Evolutionary conservation across 1,140 invertebrate genomes (phyloP), one percentile per base, ranked within the genome.

Genomic region (Drosophila rufa): DNA sequence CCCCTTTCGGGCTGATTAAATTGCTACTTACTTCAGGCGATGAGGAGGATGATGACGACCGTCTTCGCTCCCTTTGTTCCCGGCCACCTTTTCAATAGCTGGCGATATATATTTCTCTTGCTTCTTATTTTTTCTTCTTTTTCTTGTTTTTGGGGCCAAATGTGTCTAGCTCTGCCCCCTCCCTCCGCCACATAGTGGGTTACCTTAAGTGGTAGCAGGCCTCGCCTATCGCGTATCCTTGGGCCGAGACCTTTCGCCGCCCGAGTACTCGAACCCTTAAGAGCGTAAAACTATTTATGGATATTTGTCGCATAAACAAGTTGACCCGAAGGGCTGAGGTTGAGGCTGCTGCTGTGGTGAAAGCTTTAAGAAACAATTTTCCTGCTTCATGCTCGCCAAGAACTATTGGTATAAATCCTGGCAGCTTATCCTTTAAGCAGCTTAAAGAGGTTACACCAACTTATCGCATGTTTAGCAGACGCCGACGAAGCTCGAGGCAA

Each of bases 201-300:
- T 85, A 82, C 82, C 82, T 85, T 82, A 79, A 79, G 79, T 86
- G 80, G 66, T 33, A 12, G 74, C 60, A 66, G 73, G 56, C 56
- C 56, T 66, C 53, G 75, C 75, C 48, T 75, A 57, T 51, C 64
- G 65, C 38, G 42, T 60, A 58, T 73, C 69, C 69, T 67, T 42
- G 62, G 47, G 67, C 47, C 51, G 51, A 68, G 75, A 57, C 73
- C 75, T 70, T 73, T 70, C 19, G 51, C 66, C 66, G 19, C 38
- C 14, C 47, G 66, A 71, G 66, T 71, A 73, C 69, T 73, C 46
- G 69, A 73, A 53, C 25, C 51, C 80, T 66, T 75, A 87, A 87
- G 64, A 74, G 84, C 85, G 75, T 65, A 80, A 87, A 89, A 89
- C 85, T 89, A 89, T 89, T 89, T 89, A 90, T 89, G 84, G 85